A percentile compares a stretch with the other conserved stretches of the same genome.
These are phyloP conservation scores for Phataginus tricuspis DNA, from an alignment of 2,797 vertebrate genomes.

Conservation along the genomic window DNA sequence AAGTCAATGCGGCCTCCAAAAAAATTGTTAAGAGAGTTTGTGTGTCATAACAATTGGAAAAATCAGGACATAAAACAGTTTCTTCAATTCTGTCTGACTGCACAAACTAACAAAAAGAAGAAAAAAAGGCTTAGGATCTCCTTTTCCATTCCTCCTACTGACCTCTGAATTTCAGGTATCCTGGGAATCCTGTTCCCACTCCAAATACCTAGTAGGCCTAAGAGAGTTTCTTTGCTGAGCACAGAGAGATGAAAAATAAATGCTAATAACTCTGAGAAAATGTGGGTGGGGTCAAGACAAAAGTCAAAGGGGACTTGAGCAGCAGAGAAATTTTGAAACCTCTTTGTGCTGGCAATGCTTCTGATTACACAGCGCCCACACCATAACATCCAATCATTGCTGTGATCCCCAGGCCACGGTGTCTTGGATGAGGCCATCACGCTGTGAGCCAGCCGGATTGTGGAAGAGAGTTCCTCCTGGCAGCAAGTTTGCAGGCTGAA, in stretches of 20 bases:
- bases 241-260: neutral
- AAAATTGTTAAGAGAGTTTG: neutral
- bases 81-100: neutral
- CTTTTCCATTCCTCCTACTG: neutral
- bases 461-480: constrained; percentile 46
- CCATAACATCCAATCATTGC: neutral
- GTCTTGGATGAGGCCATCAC: neutral
- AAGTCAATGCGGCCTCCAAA: constrained; percentile 15
- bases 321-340: neutral
- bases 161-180: neutral
- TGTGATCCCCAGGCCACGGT: neutral
- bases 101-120: neutral
- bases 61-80: neutral
- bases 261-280: neutral
- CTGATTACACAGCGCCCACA: neutral
- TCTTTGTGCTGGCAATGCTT: neutral
- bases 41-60: neutral
- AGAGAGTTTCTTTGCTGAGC: constrained; percentile 20
- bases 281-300: neutral
- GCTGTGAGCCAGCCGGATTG: neutral
- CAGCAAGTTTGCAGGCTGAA: neutral
- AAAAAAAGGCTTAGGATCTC: neutral
- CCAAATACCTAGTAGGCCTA: neutral
- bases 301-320: neutral
- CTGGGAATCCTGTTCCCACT: neutral